Evolutionary conservation across 1,140 invertebrate species (phyloP).

Genomic region (Andricus grossulariae): DNA sequence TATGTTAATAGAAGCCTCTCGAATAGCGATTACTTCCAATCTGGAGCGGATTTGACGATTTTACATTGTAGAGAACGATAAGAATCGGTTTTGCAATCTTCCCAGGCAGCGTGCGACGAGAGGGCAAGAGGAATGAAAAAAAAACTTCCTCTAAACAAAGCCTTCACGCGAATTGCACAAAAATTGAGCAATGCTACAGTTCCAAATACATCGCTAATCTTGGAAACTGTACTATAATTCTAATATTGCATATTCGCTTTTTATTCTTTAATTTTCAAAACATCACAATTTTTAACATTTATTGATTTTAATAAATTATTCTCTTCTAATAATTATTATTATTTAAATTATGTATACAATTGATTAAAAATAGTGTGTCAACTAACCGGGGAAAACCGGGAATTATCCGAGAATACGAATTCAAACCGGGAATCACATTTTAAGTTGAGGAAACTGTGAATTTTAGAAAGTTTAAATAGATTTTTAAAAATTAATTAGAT

Average conservation of each 20-base stretch:
- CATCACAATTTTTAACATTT: too few species aligned
- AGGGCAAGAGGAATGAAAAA: background rate
- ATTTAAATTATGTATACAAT: too few species aligned
- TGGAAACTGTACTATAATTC: constrained; percentile 40
- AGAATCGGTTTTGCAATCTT: constrained; percentile 71
- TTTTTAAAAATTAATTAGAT: too few species aligned
- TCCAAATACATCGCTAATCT: constrained; percentile 54
- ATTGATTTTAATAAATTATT: too few species aligned
- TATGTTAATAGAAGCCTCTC: constrained; percentile 9
- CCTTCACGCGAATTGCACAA: constrained; percentile 50
- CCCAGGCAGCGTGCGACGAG: constrained; percentile 57
- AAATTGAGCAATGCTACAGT: constrained; percentile 52
- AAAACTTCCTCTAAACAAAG: constrained; percentile 50
- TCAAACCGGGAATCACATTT: too few species aligned
- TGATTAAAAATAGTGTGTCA: too few species aligned
- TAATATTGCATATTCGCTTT: background rate
- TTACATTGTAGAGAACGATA: constrained; percentile 62
- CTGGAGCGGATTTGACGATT: constrained; percentile 63
- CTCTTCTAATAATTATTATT: too few species aligned
- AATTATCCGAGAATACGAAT: too few species aligned
- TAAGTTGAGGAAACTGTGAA: too few species aligned
- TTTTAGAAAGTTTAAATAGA: too few species aligned
- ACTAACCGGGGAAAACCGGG: too few species aligned
- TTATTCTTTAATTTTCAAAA: too few species aligned
- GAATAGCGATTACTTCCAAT: constrained; percentile 29